Evolutionary conservation across 2,888 invertebrate species (phyloP), one percentile per base, ranked within the genome.

Genomic region (Muscina levida): DNA sequence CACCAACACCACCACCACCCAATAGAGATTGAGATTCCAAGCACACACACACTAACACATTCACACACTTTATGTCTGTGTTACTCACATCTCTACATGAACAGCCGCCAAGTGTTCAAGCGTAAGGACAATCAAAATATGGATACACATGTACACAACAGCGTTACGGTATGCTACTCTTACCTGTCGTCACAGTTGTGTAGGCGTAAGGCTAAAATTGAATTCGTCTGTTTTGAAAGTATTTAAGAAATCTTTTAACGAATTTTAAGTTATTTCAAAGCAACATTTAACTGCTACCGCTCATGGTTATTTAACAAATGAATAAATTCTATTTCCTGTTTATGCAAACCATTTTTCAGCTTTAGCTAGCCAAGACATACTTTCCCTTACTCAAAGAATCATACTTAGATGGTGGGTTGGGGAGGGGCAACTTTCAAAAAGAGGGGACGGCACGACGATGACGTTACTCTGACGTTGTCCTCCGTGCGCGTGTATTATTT

Each of bases 321-420:
- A 79, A 76, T 72, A 79, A 72, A 72, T 79, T 79, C 73, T 48
- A 77, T 73, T 66, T 80, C 76, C 80, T 66, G 56, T 73, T 80
- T 77, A 73, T 70, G 76, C 65, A 68, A 79, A 75, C 72, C 72
- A 53, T 26, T 53, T 46, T 13, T n/a, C 15, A 46, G 39, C 24
- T 19, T n/a, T 19, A n/a, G n/a, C 26, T 53, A 1, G 3, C 10
- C 22, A 24, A 53, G 17, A 19, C n/a, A n/a, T n/a, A n/a, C n/a
- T n/a, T n/a, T n/a, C n/a, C n/a, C n/a, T n/a, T n/a, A n/a, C n/a
- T n/a, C n/a, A n/a, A n/a, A n/a, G n/a, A n/a, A n/a, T n/a, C n/a
- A n/a, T n/a, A n/a, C n/a, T n/a, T n/a, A n/a, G n/a, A n/a, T n/a
- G n/a, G n/a, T n/a, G n/a, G n/a, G n/a, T n/a, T n/a, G n/a, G n/a